phyloP scores from a whole-genome alignment of 2,888 invertebrate species.

The Mythimna vitellina region DNA sequence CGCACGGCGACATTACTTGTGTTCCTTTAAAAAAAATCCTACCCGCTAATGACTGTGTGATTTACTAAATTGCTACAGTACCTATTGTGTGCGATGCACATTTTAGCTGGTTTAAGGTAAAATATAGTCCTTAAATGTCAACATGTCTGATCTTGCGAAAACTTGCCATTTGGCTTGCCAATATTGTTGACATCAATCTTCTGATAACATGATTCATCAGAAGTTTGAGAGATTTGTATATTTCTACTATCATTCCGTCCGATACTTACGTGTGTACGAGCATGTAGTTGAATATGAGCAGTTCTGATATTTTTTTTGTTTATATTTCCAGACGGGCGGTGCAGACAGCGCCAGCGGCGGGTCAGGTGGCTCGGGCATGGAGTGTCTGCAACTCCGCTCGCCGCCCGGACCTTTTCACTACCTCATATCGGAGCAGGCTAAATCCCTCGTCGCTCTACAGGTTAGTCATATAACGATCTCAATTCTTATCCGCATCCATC shows the following conservation, averaged over 20 bases:
- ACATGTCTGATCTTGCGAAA: conserved; percentile 8
- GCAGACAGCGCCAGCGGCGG: conserved; percentile 90
- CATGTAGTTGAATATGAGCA: background rate
- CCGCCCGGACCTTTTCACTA: conserved; percentile 94
- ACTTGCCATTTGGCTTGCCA: background rate
- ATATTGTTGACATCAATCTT: background rate
- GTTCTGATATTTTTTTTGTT: conserved; percentile 19
- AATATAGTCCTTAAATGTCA: conserved; percentile 9
- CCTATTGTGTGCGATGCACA: conserved; percentile 30
- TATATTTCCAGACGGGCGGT: conserved; percentile 87
- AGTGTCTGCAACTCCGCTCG: conserved; percentile 94
- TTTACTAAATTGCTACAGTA: conserved; percentile 62
- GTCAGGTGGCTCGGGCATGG: conserved; percentile 93
- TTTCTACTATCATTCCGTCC: background rate
- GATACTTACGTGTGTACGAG: background rate
- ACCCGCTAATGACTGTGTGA: conserved; percentile 59
- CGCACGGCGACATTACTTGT: conserved; percentile 76
- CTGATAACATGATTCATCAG: no score
- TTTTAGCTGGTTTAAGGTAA: conserved; percentile 13
- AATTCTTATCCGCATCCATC: background rate
- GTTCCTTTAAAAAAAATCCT: conserved; percentile 66
- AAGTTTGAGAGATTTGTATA: background rate
- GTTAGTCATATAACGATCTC: conserved; percentile 72
- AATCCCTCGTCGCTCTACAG: conserved; percentile 96
- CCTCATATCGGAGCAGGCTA: conserved; percentile 96